Evolutionary conservation across 2,113 vertebrate genomes (phyloP).

Genomic region (Strix uralensis): DNA sequence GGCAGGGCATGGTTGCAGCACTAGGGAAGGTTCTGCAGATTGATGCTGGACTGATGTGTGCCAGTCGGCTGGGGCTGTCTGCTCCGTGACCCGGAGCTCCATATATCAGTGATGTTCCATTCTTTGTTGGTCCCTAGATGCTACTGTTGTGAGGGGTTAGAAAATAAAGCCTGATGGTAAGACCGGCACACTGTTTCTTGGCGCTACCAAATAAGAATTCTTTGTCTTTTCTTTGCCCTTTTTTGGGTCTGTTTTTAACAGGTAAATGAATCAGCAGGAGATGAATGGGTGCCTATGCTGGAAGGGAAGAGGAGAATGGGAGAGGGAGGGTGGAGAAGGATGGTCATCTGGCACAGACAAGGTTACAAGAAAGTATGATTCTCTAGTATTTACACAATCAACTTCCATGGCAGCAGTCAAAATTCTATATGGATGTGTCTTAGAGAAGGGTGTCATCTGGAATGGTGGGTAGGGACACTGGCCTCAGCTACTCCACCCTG

Average conservation of each 20-base stretch:
- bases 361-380: neutral
- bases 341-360: neutral
- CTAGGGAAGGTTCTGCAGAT: neutral
- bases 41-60: neutral
- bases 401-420: neutral
- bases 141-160: neutral
- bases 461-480: neutral
- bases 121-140: neutral
- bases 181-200: neutral
- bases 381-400: neutral
- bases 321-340: neutral
- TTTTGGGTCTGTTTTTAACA: neutral
- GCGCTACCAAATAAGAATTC: neutral
- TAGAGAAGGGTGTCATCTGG: neutral
- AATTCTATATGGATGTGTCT: neutral
- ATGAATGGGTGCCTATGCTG: neutral
- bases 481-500: neutral
- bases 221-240: neutral
- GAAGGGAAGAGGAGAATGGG: neutral
- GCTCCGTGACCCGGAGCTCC: neutral
- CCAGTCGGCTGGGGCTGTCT: neutral
- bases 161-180: neutral
- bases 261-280: neutral
- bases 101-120: neutral
- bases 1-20: neutral